phyloP scores from a whole-genome alignment of 2,797 vertebrate genomes.

The Pristis pectinata region DNA sequence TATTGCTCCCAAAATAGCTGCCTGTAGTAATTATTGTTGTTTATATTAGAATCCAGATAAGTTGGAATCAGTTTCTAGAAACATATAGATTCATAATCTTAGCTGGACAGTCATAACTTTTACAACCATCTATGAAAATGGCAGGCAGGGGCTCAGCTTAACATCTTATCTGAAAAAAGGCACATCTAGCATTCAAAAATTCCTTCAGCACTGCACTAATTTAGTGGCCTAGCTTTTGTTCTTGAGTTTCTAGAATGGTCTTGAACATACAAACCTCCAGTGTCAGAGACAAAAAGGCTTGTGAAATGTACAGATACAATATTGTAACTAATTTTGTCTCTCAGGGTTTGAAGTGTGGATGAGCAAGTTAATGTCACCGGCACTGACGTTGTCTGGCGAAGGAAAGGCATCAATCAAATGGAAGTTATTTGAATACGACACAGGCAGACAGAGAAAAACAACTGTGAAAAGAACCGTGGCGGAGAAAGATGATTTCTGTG shows the following conservation, averaged over 20 bases:
- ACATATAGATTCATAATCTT: too few species aligned
- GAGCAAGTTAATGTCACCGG: too few species aligned
- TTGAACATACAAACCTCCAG: background rate
- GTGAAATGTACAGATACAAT: background rate
- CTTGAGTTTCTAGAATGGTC: background rate
- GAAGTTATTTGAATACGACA: background rate
- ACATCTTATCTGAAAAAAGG: background rate
- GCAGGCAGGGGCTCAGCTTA: background rate
- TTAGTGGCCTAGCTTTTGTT: background rate
- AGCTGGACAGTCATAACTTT: background rate
- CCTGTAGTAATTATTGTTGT: background rate
- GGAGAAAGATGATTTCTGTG: background rate
- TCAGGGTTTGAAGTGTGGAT: too few species aligned
- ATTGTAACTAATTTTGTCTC: background rate
- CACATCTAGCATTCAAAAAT: background rate
- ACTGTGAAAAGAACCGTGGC: background rate
- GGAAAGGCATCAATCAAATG: background rate
- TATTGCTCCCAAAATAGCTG: background rate
- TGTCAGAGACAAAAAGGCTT: background rate
- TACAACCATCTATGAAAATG: background rate
- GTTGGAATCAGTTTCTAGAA: too few species aligned
- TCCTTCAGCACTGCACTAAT: background rate
- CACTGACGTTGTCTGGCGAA: background rate
- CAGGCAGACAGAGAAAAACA: background rate
- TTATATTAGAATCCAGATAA: background rate